Conservation (phyloP, 2,888 invertebrate species). For the Poecilus cupreus region DNA sequence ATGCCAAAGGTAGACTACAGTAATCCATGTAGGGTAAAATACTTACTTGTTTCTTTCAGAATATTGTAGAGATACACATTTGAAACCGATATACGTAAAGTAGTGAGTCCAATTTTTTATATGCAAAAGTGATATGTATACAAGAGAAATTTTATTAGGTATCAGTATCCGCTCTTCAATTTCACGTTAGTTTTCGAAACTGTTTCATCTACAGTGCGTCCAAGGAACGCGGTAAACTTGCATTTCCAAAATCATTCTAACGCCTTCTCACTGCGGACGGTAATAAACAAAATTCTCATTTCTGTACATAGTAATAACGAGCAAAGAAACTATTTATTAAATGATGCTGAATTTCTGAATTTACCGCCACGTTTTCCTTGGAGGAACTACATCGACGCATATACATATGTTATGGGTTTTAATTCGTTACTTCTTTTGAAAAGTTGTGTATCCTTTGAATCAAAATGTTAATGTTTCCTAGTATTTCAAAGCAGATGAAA, state of each 20-base stretch:
- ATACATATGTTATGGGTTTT: conserved; percentile 18
- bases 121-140: conserved; percentile 52
- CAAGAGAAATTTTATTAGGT: conserved; percentile 17
- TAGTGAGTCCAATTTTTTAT: conserved; percentile 58
- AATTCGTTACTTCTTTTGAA: not conserved
- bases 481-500: conserved; percentile 55
- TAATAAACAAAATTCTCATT: too few relatives aligned
- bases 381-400: conserved; percentile 10
- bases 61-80: conserved; percentile 47
- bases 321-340: too few relatives aligned
- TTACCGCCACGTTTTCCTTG: not conserved
- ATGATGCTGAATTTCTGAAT: not conserved
- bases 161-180: conserved; percentile 16
- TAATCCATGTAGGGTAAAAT: conserved; percentile 72
- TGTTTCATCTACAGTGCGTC: conserved; percentile 31
- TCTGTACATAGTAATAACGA: too few relatives aligned
- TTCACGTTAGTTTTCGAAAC: not conserved
- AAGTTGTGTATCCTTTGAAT: conserved; percentile 43
- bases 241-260: too few relatives aligned
- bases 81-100: conserved; percentile 58
- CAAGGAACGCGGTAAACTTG: not conserved
- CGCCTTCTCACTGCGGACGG: too few relatives aligned
- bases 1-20: conserved; percentile 73
- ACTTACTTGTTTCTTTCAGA: conserved; percentile 38
- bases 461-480: conserved; percentile 56